Evolutionary conservation across 2,888 invertebrate species (phyloP).

Genomic region (Hanleya hanleyi): DNA sequence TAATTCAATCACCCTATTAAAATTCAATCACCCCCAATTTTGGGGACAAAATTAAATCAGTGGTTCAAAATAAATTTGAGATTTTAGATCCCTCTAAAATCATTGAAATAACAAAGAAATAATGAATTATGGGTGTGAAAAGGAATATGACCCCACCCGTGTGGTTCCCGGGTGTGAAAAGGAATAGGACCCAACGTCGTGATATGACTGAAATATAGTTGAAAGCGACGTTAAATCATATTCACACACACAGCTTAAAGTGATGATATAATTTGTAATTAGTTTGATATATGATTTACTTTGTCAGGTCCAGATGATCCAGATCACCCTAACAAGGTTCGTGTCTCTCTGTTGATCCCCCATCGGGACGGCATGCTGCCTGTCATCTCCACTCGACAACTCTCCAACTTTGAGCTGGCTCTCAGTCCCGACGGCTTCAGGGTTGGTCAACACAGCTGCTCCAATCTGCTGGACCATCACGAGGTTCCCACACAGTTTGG

Average conservation of each 20-base stretch:
- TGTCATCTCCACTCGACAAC: constrained; percentile 66
- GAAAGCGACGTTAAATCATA: too few relatives aligned
- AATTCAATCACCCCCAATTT: too few relatives aligned
- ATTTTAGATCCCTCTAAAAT: too few relatives aligned
- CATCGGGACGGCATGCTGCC: constrained; percentile 73
- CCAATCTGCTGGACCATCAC: constrained; percentile 68
- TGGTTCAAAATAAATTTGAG: not conserved
- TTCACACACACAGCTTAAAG: not conserved
- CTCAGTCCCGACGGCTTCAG: constrained; percentile 68
- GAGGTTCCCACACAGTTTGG: constrained; percentile 59
- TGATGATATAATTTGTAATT: not conserved
- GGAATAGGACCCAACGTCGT: too few relatives aligned
- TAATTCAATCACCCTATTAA: too few relatives aligned
- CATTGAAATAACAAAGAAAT: too few relatives aligned
- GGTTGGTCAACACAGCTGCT: constrained; percentile 69
- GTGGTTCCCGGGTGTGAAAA: too few relatives aligned
- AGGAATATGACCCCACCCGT: too few relatives aligned
- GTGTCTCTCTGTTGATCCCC: constrained; percentile 66
- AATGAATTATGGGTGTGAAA: too few relatives aligned
- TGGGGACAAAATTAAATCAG: too few relatives aligned
- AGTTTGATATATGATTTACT: not conserved
- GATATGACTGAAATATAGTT: too few relatives aligned
- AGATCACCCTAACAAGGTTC: constrained; percentile 66
- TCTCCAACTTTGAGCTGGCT: constrained; percentile 71
- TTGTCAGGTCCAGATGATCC: constrained; percentile 63